phyloP scores from a whole-genome alignment of 2,797 vertebrate genomes.

The Rhinella marina region DNA sequence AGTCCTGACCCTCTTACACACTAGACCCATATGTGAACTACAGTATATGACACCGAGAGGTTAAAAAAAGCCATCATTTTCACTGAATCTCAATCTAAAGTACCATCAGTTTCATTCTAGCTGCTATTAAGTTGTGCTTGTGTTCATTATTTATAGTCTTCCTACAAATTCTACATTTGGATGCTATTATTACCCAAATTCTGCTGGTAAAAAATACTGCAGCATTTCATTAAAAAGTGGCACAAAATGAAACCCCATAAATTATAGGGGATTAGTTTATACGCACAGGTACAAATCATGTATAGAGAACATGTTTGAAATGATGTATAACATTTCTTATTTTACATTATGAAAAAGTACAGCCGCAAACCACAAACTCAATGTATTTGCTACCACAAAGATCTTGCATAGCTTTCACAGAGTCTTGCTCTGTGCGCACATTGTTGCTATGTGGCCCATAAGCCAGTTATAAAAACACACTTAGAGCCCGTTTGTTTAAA shows the following conservation, averaged over 20 bases:
- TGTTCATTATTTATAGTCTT: not conserved
- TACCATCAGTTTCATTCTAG: not conserved
- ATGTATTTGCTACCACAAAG: conserved; percentile 60
- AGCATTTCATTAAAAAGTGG: conserved; percentile 15
- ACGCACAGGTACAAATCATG: conserved; percentile 48
- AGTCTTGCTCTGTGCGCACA: conserved; percentile 34
- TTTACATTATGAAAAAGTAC: conserved; percentile 55
- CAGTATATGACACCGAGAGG: not conserved
- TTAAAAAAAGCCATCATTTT: not conserved
- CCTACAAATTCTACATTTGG: not conserved
- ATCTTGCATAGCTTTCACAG: conserved; percentile 34
- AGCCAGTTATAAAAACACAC: conserved; percentile 51
- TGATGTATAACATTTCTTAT: conserved; percentile 60
- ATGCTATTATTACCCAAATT: conserved; percentile 25
- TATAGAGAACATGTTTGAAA: conserved; percentile 39
- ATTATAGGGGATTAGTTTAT: conserved; percentile 47
- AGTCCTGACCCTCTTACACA: not conserved
- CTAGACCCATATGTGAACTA: not conserved
- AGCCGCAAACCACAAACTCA: conserved; percentile 59
- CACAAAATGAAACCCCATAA: conserved; percentile 51
- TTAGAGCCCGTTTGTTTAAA: conserved; percentile 37
- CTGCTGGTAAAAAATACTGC: conserved; percentile 15
- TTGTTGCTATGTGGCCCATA: conserved; percentile 48
- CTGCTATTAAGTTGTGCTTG: not conserved
- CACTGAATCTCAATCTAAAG: not conserved